Evolutionary conservation across 2,888 invertebrate species (phyloP), one percentile per base, ranked within the genome.

Genomic region (Esperia sulphurella): DNA sequence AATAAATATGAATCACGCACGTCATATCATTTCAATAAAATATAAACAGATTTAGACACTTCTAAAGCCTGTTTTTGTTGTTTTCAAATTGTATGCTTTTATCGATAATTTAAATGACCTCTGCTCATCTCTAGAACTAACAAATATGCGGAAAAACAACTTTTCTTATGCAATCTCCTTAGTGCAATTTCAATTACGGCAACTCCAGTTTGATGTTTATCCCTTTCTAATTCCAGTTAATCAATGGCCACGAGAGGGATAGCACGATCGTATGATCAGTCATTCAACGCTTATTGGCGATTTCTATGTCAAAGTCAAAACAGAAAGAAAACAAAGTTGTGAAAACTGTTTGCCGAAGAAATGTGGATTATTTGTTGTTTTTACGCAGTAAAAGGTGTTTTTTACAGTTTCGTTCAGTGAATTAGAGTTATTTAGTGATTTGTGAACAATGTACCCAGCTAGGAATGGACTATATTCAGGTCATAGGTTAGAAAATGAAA

Each of bases 381-480:
- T 59, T 63, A 64, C 51, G 52, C 46, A 56, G 54, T 57, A 59
- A 60, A 57, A 54, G 59, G 50, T 55, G 53, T 52, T 57, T 54
- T 57, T 49, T 55, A 51, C 55, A 50, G 46, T 63, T 58, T 52
- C 57, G 60, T 58, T 62, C 57, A 57, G 58, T 75, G 54, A 61
- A 62, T 58, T 48, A 61, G 63, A 68, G 63, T n/a, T 35, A n/a
- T 57, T 39, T 52, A 54, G 55, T 52, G 61, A 57, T 58, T 51
- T 55, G 61, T 59, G 49, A 49, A 80, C 67, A 68, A 89, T 89
- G 88, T 86, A 83, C 68, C 74, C 79, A 46, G 71, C 76, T 14
- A 79, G 86, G 70, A 86, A 87, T 57, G 85, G 87, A 52, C 68
- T 88, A n/a, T 88, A 85, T 58, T 79, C 82, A 0, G 87, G 87